phyloP scores from a whole-genome alignment of 2,113 vertebrate species.

The Coptodon rendalli region DNA sequence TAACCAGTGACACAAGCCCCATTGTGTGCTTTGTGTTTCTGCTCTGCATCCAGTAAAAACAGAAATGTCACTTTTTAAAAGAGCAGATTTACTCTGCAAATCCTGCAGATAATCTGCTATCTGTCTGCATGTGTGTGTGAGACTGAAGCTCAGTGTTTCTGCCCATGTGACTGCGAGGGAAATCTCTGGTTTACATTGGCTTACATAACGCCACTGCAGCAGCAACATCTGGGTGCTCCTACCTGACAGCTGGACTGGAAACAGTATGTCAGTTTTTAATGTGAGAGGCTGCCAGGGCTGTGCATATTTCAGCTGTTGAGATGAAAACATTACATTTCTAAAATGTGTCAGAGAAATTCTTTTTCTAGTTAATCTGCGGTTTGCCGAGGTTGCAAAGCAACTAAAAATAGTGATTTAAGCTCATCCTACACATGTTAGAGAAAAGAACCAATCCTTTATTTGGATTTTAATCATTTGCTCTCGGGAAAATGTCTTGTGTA shows the following conservation, averaged over 20 bases:
- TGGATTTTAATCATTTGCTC: background rate
- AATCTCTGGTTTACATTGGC: slow-evolving; percentile 37
- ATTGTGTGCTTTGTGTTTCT: background rate
- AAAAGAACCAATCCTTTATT: background rate
- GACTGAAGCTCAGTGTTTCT: background rate
- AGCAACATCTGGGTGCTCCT: slow-evolving; percentile 52
- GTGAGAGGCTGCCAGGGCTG: background rate
- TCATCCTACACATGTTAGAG: background rate
- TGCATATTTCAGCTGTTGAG: background rate
- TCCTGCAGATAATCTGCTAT: slow-evolving; percentile 47
- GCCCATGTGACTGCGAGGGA: slow-evolving; percentile 39
- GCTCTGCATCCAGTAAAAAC: background rate
- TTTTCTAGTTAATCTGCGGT: background rate
- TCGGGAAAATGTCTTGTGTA: background rate
- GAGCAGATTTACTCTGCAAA: slow-evolving; percentile 35
- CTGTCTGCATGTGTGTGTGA: slow-evolving; percentile 28
- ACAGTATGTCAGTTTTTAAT: background rate
- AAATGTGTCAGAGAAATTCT: background rate
- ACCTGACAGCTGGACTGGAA: slow-evolving; percentile 25
- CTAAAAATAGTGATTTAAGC: background rate
- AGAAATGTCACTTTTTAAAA: slow-evolving; percentile 23
- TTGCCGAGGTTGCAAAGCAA: background rate
- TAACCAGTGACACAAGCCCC: background rate
- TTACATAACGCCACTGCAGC: slow-evolving; percentile 44
- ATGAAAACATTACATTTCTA: background rate